phyloP scores from a whole-genome alignment of 1,140 invertebrate species.

The Cotesia vestalis region DNA sequence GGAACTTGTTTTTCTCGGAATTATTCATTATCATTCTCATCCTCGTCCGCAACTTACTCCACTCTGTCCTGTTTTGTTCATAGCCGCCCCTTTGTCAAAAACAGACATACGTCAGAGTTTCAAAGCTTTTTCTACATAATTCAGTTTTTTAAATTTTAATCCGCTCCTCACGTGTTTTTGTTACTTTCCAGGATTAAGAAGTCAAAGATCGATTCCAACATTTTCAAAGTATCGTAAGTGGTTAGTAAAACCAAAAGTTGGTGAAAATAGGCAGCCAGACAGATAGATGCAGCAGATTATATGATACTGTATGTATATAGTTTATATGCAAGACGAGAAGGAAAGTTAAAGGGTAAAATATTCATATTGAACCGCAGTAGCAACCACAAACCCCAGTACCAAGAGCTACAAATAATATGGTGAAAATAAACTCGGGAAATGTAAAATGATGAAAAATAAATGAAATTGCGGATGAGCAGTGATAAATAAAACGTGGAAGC shows the following conservation, averaged over 20 bases:
- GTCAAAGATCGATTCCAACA: background rate
- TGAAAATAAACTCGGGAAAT: slow-evolving; percentile 7
- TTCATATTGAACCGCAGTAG: slow-evolving; percentile 45
- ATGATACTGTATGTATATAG: slow-evolving; percentile 2
- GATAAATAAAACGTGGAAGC: slow-evolving; percentile 3
- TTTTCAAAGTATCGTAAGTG: background rate
- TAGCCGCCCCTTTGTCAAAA: slow-evolving; percentile 38
- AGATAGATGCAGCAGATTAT: slow-evolving; percentile 7
- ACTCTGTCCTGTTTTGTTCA: background rate
- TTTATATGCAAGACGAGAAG: slow-evolving; percentile 35
- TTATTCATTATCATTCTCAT: slow-evolving; percentile 61
- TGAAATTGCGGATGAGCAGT: background rate
- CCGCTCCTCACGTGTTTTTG: slow-evolving; percentile 40
- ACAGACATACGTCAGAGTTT: slow-evolving; percentile 32
- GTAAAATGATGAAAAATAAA: background rate
- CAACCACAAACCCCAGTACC: slow-evolving; percentile 7
- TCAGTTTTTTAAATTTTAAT: too few relatives aligned
- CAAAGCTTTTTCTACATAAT: background rate
- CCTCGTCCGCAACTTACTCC: slow-evolving; percentile 25
- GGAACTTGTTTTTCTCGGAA: slow-evolving; percentile 47
- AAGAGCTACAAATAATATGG: slow-evolving; percentile 23
- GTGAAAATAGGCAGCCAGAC: slow-evolving; percentile 6
- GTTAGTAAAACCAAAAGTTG: slow-evolving; percentile 23
- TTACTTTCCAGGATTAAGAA: slow-evolving; percentile 44
- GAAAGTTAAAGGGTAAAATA: slow-evolving; percentile 53